These are phyloP conservation scores for Brachystomella parvula DNA, from an alignment of 1,140 invertebrate genomes.

Conservation along the genomic window DNA sequence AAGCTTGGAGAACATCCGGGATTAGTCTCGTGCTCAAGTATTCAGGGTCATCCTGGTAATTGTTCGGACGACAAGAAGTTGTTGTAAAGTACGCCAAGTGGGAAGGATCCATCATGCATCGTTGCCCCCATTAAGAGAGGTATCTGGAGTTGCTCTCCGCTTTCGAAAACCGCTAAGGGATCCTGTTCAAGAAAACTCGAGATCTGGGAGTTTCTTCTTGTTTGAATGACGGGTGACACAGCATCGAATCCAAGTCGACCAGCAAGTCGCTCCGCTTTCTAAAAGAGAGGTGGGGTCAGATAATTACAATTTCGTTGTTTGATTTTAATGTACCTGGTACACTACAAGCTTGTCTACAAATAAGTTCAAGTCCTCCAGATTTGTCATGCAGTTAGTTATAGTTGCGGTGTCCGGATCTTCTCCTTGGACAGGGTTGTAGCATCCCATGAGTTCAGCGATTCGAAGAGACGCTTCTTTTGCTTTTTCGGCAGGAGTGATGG, in stretches of 20 bases:
- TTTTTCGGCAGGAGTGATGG: not conserved
- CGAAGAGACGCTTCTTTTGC: slow-evolving; percentile 5
- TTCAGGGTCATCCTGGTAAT: not conserved
- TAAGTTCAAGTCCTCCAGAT: not conserved
- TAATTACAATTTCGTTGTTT: not conserved
- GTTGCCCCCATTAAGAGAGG: slow-evolving; percentile 25
- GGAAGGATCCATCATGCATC: slow-evolving; percentile 27
- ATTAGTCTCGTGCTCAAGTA: slow-evolving; percentile 14
- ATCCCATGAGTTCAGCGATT: slow-evolving; percentile 18
- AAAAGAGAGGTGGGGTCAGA: not conserved
- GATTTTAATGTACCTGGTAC: not conserved
- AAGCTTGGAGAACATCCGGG: not conserved
- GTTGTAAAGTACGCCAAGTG: slow-evolving; percentile 20
- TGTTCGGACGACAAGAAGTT: not conserved
- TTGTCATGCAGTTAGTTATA: slow-evolving; percentile 22
- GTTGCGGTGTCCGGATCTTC: not conserved
- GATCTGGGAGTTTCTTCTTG: not conserved
- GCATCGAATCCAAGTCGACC: slow-evolving; percentile 20
- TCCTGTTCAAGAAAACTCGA: slow-evolving; percentile 16
- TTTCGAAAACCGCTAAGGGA: slow-evolving; percentile 14
- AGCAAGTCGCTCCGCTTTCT: slow-evolving; percentile 10
- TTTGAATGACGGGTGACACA: slow-evolving; percentile 13
- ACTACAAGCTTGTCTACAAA: slow-evolving; percentile 1
- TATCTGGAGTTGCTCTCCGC: slow-evolving; percentile 9
- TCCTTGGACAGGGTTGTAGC: slow-evolving; percentile 5